Conservation (phyloP, 2,113 vertebrate genomes). For the Origma solitaria region DNA sequence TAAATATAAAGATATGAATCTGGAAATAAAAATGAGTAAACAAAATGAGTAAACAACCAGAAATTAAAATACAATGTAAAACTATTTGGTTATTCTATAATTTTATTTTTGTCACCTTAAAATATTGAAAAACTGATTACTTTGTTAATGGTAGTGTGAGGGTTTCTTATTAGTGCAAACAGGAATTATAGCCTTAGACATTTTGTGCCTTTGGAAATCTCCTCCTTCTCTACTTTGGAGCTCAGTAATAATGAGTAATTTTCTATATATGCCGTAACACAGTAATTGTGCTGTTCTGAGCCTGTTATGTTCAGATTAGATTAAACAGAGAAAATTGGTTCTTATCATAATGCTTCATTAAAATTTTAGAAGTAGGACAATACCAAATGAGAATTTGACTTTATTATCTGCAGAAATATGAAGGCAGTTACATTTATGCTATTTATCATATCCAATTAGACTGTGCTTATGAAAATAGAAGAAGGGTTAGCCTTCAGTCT, state of each 20-base stretch:
- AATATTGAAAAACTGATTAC: not conserved
- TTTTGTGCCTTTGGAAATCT: not conserved
- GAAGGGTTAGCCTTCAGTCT: not conserved
- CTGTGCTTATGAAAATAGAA: not conserved
- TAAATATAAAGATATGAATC: not conserved
- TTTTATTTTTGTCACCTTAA: not conserved
- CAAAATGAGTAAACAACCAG: not conserved
- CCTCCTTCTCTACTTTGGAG: not conserved
- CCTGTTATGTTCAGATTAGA: conserved; percentile 38
- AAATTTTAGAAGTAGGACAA: conserved; percentile 43
- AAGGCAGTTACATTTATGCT: not conserved
- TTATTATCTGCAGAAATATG: conserved; percentile 38
- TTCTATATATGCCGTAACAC: not conserved
- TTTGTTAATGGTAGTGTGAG: not conserved
- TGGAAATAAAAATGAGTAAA: not conserved
- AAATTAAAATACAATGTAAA: not conserved
- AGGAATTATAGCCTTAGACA: not conserved
- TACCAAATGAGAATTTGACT: conserved; percentile 36
- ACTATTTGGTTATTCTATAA: not conserved
- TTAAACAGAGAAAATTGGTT: conserved; percentile 48
- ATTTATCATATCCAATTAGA: conserved; percentile 34
- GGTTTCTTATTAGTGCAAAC: not conserved
- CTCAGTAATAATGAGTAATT: conserved; percentile 24
- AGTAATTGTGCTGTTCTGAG: conserved; percentile 18
- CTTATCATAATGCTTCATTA: conserved; percentile 51